phyloP scores from a whole-genome alignment of 2,888 invertebrate genomes.

The Gisinianus flammeolus region DNA sequence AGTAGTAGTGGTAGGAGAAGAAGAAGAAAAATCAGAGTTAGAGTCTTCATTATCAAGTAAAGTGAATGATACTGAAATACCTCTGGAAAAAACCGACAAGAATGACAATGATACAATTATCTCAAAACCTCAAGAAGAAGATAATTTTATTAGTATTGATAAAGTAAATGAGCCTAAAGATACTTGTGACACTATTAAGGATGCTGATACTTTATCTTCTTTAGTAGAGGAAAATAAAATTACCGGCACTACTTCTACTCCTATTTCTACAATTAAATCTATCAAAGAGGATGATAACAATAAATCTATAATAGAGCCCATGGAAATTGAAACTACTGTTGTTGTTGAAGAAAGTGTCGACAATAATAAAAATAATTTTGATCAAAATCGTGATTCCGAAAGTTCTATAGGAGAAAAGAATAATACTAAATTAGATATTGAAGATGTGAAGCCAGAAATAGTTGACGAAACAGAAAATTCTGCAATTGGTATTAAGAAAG shows the following conservation, averaged over 20 bases:
- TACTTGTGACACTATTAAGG: too few relatives aligned
- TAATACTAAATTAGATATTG: too few relatives aligned
- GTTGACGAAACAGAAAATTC: constrained; percentile 41
- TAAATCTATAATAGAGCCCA: constrained; percentile 1
- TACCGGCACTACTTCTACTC: too few relatives aligned
- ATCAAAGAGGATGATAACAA: background rate
- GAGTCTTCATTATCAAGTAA: background rate
- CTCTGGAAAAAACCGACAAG: constrained; percentile 39
- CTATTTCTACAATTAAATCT: background rate
- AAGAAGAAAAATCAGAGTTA: background rate
- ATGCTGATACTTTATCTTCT: too few relatives aligned
- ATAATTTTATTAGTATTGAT: too few relatives aligned
- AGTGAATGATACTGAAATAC: too few relatives aligned
- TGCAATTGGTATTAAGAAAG: constrained; percentile 26
- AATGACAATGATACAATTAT: background rate
- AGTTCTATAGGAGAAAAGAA: too few relatives aligned
- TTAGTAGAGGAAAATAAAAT: too few relatives aligned
- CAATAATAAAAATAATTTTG: constrained; percentile 7
- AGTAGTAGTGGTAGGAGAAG: background rate
- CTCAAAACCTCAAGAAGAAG: too few relatives aligned
- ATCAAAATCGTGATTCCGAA: too few relatives aligned
- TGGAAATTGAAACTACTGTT: constrained; percentile 42
- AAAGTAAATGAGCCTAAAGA: too few relatives aligned
- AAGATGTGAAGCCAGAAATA: constrained; percentile 47
- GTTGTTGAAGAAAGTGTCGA: constrained; percentile 47